Evolutionary conservation across 2,113 vertebrate species (phyloP).

Genomic region (Scytalopus superciliaris): DNA sequence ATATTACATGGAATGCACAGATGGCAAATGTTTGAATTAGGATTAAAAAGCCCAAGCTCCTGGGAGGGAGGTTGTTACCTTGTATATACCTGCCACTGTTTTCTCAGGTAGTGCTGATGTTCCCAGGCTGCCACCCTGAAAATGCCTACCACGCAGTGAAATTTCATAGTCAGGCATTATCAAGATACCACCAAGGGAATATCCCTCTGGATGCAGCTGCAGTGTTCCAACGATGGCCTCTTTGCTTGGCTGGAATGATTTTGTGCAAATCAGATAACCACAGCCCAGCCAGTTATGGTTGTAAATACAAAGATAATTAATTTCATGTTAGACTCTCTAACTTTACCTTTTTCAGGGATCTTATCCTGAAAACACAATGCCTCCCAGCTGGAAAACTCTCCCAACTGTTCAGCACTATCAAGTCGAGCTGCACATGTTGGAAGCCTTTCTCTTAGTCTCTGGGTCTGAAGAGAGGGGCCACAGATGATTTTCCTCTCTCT

Average conservation of each 20-base stretch:
- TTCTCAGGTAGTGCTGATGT: not conserved
- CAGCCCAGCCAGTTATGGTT: fast-evolving
- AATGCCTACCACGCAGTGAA: not conserved
- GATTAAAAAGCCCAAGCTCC: not conserved
- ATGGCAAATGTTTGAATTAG: constrained; percentile 15
- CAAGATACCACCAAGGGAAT: not conserved
- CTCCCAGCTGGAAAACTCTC: not conserved
- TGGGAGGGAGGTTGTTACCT: not conserved
- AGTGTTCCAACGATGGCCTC: not conserved
- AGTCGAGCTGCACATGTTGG: not conserved
- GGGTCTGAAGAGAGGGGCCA: not conserved
- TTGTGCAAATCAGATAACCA: not conserved
- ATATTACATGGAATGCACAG: not conserved
- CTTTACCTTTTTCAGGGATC: not conserved
- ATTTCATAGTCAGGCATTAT: not conserved
- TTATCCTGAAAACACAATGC: not conserved
- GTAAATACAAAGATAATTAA: not conserved
- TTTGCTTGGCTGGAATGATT: not conserved
- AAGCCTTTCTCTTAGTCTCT: not conserved
- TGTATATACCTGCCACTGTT: not conserved
- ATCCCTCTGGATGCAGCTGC: not conserved
- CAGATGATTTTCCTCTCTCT: not conserved
- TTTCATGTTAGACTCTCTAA: not conserved
- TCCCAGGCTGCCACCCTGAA: not conserved
- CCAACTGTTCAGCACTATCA: fast-evolving